These are phyloP conservation scores for Opisthograptis luteolata DNA, from an alignment of 2,888 invertebrate species.

Conservation along the genomic window DNA sequence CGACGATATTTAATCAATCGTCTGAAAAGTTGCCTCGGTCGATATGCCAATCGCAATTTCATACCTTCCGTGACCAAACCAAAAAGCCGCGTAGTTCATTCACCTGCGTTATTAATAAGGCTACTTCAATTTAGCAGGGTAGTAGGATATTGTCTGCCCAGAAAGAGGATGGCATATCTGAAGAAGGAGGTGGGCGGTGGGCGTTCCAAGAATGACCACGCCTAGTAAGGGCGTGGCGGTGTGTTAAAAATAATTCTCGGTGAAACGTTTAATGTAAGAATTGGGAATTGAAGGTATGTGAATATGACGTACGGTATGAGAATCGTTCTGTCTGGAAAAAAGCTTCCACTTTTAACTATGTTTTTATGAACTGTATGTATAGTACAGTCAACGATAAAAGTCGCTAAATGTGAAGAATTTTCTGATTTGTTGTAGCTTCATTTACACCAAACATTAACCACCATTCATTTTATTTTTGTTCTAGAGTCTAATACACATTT, in stretches of 20 bases:
- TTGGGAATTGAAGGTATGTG: not conserved
- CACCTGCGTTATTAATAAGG: conserved; percentile 41
- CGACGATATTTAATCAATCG: conserved; percentile 72
- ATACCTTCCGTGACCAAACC: conserved; percentile 47
- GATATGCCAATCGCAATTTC: conserved; percentile 69
- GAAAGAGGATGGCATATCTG: conserved; percentile 57
- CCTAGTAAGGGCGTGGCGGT: conserved; percentile 68
- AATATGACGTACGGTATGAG: too few species aligned
- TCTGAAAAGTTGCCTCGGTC: conserved; percentile 79
- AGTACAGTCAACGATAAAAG: too few species aligned
- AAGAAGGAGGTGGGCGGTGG: conserved; percentile 65
- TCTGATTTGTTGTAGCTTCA: too few species aligned
- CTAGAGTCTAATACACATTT: too few species aligned
- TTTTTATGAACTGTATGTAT: too few species aligned
- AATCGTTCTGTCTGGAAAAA: too few species aligned
- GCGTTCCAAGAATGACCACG: conserved; percentile 70
- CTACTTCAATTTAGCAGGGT: conserved; percentile 56
- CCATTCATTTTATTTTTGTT: too few species aligned
- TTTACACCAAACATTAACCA: too few species aligned
- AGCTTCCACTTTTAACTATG: too few species aligned
- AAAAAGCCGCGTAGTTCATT: conserved; percentile 40
- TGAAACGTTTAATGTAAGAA: conserved; percentile 15
- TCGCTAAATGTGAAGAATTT: too few species aligned
- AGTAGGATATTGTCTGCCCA: conserved; percentile 64
- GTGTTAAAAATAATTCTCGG: conserved; percentile 48